Conservation (phyloP, 2,113 vertebrate genomes). For the Talpa occidentalis region DNA sequence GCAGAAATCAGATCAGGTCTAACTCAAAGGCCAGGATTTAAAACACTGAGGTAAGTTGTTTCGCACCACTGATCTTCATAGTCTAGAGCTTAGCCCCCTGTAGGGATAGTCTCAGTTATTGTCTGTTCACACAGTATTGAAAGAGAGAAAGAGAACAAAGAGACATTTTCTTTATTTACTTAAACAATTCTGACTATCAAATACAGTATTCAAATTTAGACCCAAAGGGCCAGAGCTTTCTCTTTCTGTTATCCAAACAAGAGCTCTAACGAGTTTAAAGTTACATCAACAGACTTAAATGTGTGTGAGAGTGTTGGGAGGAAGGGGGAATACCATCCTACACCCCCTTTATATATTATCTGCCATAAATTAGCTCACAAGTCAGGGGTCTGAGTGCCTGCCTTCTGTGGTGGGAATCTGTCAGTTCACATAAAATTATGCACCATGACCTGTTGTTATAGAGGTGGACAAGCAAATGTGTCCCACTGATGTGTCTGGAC, state of each 20-base stretch:
- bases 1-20: neutral
- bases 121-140: neutral
- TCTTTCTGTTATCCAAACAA: constrained; percentile 31
- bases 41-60: neutral
- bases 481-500: constrained; percentile 65
- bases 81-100: neutral
- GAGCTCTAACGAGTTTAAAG: neutral
- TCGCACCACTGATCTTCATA: neutral
- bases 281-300: constrained; percentile 41
- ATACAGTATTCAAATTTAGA: neutral
- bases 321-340: neutral
- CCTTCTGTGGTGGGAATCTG: neutral
- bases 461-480: constrained; percentile 45
- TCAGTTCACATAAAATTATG: constrained; percentile 58
- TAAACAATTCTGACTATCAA: neutral
- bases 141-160: neutral
- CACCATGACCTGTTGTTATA: neutral
- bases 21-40: neutral
- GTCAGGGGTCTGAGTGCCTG: neutral
- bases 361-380: neutral
- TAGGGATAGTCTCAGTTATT: neutral
- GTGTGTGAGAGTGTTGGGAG: neutral
- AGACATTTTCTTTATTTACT: constrained; percentile 21
- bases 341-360: constrained; percentile 25
- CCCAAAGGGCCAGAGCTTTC: neutral